A percentile compares a stretch with the other conserved stretches of the same genome.
These are phyloP conservation scores for Tipula confusa DNA, from an alignment of 2,888 invertebrate species.

Conservation along the genomic window DNA sequence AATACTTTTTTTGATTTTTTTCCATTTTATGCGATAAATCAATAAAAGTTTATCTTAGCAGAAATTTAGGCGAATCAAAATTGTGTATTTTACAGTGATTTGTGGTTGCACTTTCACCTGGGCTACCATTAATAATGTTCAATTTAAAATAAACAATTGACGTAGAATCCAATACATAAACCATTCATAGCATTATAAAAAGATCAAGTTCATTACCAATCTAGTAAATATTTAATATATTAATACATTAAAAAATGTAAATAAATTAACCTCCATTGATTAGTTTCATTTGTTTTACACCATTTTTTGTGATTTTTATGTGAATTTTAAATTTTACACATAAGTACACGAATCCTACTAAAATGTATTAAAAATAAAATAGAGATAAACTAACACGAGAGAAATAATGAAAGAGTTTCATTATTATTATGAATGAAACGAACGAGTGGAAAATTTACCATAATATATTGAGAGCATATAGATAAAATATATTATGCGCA, in stretches of 20 bases:
- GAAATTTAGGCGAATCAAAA: too few relatives aligned
- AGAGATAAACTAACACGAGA: neutral
- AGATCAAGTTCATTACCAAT: neutral
- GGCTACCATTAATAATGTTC: too few relatives aligned
- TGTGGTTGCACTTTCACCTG: too few relatives aligned
- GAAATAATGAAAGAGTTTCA: neutral
- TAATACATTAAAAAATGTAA: neutral
- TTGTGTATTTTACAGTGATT: too few relatives aligned
- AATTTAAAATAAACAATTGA: too few relatives aligned
- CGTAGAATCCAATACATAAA: too few relatives aligned
- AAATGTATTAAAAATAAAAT: neutral
- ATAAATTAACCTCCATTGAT: neutral
- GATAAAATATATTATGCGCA: neutral
- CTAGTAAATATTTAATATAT: neutral
- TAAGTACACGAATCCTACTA: neutral
- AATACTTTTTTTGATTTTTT: too few relatives aligned
- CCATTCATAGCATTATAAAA: too few relatives aligned
- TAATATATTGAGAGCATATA: neutral
- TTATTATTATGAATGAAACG: neutral
- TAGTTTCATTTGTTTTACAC: neutral
- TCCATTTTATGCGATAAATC: too few relatives aligned
- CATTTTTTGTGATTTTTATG: neutral
- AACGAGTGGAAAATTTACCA: neutral
- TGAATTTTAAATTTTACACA: neutral
- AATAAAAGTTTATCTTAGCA: too few relatives aligned